A percentile compares a stretch with the other conserved stretches of the same genome.
Evolutionary conservation across 2,888 invertebrate species (phyloP).

Genomic region (Melangyna quadrimaculata): DNA sequence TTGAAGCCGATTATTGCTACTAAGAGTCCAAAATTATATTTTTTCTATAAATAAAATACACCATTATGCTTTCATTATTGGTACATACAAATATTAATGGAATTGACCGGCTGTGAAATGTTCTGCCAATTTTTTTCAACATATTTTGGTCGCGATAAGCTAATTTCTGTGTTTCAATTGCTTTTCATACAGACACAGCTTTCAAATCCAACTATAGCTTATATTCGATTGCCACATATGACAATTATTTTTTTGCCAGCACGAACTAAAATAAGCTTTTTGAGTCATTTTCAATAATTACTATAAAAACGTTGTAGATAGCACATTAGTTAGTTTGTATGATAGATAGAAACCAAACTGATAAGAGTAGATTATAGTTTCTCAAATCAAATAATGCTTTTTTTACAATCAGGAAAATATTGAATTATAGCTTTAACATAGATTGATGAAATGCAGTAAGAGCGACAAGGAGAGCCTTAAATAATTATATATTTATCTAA

Average conservation of each 20-base stretch:
- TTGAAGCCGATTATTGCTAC: too few species aligned
- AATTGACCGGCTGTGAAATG: too few species aligned
- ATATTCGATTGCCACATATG: background rate
- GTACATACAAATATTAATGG: too few species aligned
- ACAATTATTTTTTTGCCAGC: background rate
- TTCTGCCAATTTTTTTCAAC: too few species aligned
- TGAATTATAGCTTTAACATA: background rate
- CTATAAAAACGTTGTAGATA: background rate
- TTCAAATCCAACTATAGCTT: background rate
- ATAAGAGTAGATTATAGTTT: background rate
- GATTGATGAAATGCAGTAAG: background rate
- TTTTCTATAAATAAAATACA: too few species aligned
- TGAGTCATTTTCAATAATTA: background rate
- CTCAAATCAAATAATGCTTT: background rate
- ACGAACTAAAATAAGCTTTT: background rate
- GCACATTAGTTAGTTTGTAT: background rate
- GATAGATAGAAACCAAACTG: background rate
- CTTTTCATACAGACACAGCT: background rate
- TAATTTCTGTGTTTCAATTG: background rate
- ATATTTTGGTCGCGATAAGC: background rate
- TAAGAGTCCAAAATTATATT: too few species aligned
- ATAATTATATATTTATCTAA: constrained; percentile 9
- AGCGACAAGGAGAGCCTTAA: background rate
- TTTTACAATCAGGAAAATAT: background rate
- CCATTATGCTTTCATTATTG: too few species aligned